A percentile compares a stretch with the other conserved stretches of the same genome.
These are phyloP conservation scores for Neodiprion lecontei DNA, from an alignment of 1,140 invertebrate species.

Conservation along the genomic window DNA sequence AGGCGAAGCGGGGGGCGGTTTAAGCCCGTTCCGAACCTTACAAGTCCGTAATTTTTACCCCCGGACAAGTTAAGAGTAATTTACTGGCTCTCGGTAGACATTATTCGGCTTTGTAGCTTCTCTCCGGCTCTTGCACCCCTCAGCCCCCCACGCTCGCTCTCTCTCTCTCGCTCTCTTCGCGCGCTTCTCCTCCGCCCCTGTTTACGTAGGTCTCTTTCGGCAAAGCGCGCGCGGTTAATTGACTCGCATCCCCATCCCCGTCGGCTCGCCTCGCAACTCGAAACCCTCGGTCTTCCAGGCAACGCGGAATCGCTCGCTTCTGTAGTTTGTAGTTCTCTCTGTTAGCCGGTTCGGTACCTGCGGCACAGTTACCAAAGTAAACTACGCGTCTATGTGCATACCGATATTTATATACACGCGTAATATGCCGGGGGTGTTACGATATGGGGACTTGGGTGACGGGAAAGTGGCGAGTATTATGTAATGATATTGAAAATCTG, in stretches of 20 bases:
- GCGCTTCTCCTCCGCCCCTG: neutral
- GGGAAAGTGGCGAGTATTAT: too few relatives aligned
- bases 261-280: too few relatives aligned
- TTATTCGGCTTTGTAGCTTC: conserved; percentile 34
- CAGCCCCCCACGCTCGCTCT: conserved; percentile 12
- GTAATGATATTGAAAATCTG: too few relatives aligned
- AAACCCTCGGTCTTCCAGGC: too few relatives aligned
- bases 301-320: too few relatives aligned
- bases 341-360: too few relatives aligned
- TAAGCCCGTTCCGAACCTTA: conserved; percentile 48
- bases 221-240: conserved; percentile 37
- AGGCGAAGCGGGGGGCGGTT: conserved; percentile 28
- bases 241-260: conserved; percentile 17
- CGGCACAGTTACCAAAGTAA: too few relatives aligned
- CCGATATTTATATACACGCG: too few relatives aligned
- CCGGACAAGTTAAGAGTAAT: conserved; percentile 59
- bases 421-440: too few relatives aligned
- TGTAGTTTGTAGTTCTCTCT: too few relatives aligned
- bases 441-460: too few relatives aligned
- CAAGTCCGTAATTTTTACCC: conserved; percentile 60
- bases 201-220: conserved; percentile 17
- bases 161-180: neutral
- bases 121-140: conserved; percentile 17
- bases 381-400: too few relatives aligned
- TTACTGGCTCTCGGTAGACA: conserved; percentile 50